phyloP scores from a whole-genome alignment of 2,113 vertebrate species.

The Indicator maculatus region DNA sequence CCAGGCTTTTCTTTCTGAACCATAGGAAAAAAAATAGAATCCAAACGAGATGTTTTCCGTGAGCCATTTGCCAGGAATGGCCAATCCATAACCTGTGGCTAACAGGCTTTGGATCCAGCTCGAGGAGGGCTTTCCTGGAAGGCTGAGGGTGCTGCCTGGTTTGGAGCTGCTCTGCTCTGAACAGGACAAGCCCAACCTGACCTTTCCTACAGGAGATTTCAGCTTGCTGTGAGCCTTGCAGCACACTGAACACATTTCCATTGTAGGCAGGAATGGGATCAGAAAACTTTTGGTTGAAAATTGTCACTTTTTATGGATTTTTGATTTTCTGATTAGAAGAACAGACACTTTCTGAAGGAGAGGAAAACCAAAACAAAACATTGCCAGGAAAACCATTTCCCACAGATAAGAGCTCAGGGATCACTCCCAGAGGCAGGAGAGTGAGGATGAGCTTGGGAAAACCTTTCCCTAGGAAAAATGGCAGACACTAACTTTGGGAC shows the following conservation, averaged over 20 bases:
- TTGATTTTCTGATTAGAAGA: background rate
- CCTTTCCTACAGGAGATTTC: background rate
- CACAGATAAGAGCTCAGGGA: background rate
- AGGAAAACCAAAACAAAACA: background rate
- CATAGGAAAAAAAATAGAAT: background rate
- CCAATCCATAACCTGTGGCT: background rate
- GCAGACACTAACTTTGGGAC: fast-evolving
- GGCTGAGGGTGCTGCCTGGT: background rate
- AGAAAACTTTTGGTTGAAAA: background rate
- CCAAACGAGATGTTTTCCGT: background rate
- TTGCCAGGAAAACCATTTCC: background rate
- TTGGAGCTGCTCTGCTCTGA: background rate
- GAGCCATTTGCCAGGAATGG: background rate
- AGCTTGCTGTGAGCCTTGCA: background rate
- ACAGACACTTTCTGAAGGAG: background rate
- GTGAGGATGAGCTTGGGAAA: background rate
- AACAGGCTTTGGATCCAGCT: fast-evolving
- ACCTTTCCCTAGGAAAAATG: background rate
- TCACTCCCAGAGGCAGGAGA: fast-evolving
- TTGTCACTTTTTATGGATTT: background rate
- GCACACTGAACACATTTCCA: background rate
- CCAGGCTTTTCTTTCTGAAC: background rate
- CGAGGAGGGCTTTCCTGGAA: background rate
- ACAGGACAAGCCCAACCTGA: background rate
- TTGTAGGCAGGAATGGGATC: fast-evolving